These are phyloP conservation scores for Rhea pennata DNA, from an alignment of 2,113 vertebrate species.

Conservation along the genomic window DNA sequence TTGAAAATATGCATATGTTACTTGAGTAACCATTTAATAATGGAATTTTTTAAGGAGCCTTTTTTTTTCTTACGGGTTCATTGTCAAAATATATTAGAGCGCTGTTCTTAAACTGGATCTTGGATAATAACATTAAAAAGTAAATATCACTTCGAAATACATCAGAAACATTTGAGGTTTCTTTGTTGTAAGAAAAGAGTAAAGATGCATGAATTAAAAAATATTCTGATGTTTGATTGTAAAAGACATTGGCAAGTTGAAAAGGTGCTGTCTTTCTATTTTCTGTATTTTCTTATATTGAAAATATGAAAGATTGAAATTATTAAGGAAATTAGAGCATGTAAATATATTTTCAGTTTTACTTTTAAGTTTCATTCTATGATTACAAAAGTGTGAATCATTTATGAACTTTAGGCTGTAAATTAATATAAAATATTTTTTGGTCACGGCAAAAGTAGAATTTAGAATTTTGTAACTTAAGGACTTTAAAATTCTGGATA, in stretches of 20 bases:
- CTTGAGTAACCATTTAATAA: neutral
- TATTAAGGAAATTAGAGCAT: neutral
- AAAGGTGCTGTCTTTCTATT: neutral
- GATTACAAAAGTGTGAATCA: neutral
- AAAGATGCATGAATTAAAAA: neutral
- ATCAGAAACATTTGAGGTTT: neutral
- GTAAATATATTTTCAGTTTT: neutral
- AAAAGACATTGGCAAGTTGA: neutral
- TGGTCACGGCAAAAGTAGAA: neutral
- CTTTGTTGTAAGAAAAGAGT: neutral
- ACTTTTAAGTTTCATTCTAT: neutral
- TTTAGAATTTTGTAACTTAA: neutral
- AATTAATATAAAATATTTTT: neutral
- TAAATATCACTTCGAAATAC: neutral
- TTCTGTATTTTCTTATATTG: neutral
- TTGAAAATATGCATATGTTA: neutral
- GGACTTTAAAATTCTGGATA: neutral
- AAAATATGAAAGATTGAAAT: neutral
- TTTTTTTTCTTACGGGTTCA: neutral
- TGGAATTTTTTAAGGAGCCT: neutral
- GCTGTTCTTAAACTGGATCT: neutral
- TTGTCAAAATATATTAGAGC: neutral
- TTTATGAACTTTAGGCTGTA: neutral
- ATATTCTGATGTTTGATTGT: neutral
- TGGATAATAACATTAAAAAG: neutral